These are phyloP conservation scores for Puntigrus tetrazona DNA, from an alignment of 2,113 vertebrate species.

Conservation along the genomic window DNA sequence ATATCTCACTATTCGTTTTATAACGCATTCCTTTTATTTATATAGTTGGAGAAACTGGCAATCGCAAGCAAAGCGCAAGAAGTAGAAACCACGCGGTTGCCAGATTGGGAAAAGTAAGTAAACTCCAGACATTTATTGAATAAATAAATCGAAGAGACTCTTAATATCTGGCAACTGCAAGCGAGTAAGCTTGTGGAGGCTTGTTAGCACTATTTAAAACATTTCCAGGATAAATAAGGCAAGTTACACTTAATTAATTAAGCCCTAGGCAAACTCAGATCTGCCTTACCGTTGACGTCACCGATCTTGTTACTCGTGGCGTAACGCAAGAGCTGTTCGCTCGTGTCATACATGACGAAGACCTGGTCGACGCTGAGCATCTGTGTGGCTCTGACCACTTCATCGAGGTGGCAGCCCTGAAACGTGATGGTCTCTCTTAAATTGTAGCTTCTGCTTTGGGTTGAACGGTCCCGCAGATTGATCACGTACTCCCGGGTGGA, in stretches of 20 bases:
- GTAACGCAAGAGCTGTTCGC: conserved; percentile 84
- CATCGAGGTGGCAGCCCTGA: conserved; percentile 79
- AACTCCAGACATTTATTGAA: no score
- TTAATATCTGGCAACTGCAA: not conserved
- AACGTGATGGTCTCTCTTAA: conserved; percentile 92
- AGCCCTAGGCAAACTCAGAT: not conserved
- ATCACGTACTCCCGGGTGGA: conserved; percentile 86
- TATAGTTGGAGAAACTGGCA: no score
- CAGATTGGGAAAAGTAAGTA: not conserved
- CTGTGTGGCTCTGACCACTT: conserved; percentile 63
- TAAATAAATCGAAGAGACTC: no score
- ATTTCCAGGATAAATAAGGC: no score
- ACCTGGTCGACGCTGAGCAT: conserved; percentile 85
- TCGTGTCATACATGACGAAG: conserved; percentile 86
- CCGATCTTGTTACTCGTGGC: conserved; percentile 91
- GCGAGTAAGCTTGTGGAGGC: not conserved
- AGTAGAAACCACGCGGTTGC: no score
- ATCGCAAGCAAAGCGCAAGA: no score
- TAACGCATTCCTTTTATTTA: no score
- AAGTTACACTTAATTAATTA: no score
- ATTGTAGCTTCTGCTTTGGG: conserved; percentile 76
- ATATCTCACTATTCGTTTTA: no score
- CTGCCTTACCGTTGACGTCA: conserved; percentile 76
- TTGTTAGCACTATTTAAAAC: not conserved
- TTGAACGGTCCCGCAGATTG: conserved; percentile 71